phyloP scores from a whole-genome alignment of 1,140 invertebrate species.

The Tachypleus tridentatus region DNA sequence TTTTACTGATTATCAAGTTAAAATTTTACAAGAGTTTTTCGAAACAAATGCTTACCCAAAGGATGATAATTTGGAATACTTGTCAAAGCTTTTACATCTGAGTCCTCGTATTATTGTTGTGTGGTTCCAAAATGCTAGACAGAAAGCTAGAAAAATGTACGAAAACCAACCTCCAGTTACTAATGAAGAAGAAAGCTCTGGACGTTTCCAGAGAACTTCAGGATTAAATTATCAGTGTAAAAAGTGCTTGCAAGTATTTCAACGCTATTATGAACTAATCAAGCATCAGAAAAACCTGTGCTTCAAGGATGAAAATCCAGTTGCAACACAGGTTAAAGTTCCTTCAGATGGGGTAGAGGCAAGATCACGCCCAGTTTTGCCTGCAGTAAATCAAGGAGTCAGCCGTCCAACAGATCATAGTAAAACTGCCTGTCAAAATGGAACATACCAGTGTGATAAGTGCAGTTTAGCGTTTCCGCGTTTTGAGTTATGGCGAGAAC shows the following conservation, averaged over 20 bases:
- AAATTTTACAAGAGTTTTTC: slow-evolving; percentile 98
- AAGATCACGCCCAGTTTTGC: too few species aligned
- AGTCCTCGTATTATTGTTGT: slow-evolving; percentile 94
- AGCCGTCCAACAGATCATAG: neutral
- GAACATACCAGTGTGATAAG: slow-evolving; percentile 61
- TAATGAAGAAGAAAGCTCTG: slow-evolving; percentile 24
- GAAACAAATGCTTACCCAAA: slow-evolving; percentile 99
- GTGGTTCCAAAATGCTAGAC: slow-evolving; percentile 94
- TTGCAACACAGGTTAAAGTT: slow-evolving; percentile 29
- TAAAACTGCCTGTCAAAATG: slow-evolving; percentile 18
- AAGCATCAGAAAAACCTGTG: slow-evolving; percentile 97
- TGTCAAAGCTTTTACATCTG: slow-evolving; percentile 85
- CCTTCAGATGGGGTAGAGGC: slow-evolving; percentile 1
- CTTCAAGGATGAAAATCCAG: slow-evolving; percentile 81
- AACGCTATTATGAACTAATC: slow-evolving; percentile 96
- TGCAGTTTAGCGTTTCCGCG: slow-evolving; percentile 82
- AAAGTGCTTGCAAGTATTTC: slow-evolving; percentile 94
- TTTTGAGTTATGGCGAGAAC: slow-evolving; percentile 83
- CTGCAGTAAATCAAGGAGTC: too few species aligned
- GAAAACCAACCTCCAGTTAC: slow-evolving; percentile 76
- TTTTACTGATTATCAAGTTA: slow-evolving; percentile 98
- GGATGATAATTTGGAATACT: slow-evolving; percentile 96
- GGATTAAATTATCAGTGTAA: slow-evolving; percentile 98
- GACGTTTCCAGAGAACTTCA: slow-evolving; percentile 78
- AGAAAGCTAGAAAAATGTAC: slow-evolving; percentile 95